Conservation (phyloP, 2,888 invertebrate genomes). For the Synergus japonicus region DNA sequence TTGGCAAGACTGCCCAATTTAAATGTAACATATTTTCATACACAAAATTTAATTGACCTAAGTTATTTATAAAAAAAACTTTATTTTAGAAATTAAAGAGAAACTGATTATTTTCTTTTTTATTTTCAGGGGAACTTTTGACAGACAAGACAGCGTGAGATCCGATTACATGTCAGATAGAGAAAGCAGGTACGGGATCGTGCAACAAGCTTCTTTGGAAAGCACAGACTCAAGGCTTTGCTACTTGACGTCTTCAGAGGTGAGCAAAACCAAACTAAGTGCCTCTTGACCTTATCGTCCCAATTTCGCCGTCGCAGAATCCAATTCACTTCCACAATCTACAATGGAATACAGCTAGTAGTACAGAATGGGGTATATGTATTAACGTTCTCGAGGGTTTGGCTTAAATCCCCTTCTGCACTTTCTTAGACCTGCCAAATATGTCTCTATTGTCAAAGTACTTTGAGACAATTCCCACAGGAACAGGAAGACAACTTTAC, state of each 20-base stretch:
- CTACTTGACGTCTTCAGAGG: constrained; percentile 97
- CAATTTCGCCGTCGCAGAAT: constrained; percentile 59
- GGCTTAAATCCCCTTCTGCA: constrained; percentile 9
- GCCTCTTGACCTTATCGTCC: constrained; percentile 67
- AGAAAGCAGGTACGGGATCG: constrained; percentile 90
- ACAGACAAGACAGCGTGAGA: constrained; percentile 92
- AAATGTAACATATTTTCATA: too few species aligned
- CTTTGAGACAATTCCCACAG: background rate
- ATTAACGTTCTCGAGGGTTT: constrained; percentile 44
- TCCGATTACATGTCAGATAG: constrained; percentile 95
- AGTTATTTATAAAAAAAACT: constrained; percentile 34
- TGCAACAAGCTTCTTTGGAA: constrained; percentile 95
- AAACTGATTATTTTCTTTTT: constrained; percentile 37
- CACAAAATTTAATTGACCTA: background rate
- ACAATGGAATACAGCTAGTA: constrained; percentile 39
- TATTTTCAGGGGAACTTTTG: constrained; percentile 87
- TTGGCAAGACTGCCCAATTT: too few species aligned
- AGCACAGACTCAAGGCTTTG: constrained; percentile 96
- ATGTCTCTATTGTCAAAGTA: constrained; percentile 33
- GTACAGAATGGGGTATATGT: background rate
- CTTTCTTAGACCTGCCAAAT: constrained; percentile 8
- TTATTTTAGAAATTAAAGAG: background rate
- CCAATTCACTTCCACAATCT: constrained; percentile 38
- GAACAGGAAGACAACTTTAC: background rate
- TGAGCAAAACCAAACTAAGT: constrained; percentile 80